Evolutionary conservation across 2,113 vertebrate species (phyloP).

Genomic region (Peromyscus californicus): DNA sequence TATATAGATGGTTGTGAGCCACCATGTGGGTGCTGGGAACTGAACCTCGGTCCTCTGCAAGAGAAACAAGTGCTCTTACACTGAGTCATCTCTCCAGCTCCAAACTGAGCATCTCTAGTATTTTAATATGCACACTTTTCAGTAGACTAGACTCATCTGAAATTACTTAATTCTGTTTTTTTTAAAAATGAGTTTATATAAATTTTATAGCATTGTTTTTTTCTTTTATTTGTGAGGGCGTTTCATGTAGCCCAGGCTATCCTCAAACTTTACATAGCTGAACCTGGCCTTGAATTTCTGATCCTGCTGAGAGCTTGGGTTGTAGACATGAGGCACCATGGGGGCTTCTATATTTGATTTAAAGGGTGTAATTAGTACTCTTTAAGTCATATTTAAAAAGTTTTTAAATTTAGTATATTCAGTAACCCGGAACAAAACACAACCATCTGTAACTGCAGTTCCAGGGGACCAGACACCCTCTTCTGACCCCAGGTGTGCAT

Average conservation of each 20-base stretch:
- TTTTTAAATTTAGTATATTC: neutral
- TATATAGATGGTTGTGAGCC: neutral
- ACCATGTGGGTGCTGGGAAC: neutral
- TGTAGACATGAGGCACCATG: neutral
- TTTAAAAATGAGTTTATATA: neutral
- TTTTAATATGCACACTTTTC: neutral
- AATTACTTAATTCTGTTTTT: neutral
- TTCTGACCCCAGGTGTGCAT: neutral
- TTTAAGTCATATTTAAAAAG: conserved; percentile 13
- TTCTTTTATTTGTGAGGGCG: neutral
- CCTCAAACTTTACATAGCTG: neutral
- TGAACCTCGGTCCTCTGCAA: neutral
- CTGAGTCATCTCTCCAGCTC: neutral
- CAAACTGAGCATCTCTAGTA: conserved; percentile 22
- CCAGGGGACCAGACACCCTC: neutral
- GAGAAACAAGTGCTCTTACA: neutral
- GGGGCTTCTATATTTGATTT: conserved; percentile 9
- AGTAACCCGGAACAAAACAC: neutral
- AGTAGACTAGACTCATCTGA: neutral
- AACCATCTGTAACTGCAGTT: neutral
- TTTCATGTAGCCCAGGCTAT: neutral
- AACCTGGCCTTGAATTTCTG: neutral
- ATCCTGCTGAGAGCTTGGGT: neutral
- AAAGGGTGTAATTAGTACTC: neutral
- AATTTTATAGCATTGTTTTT: neutral